These are phyloP conservation scores for honey bee (Apis mellifera) DNA, from an alignment of 1,140 invertebrate species.

Conservation along the genomic window Amel_HAv3.1 CM009931.2:5378001-5378500, in stretches of 20 bases:
- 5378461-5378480: background rate
- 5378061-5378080: background rate
- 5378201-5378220: background rate
- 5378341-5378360: background rate
- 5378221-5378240: background rate
- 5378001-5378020: background rate
- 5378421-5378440: background rate
- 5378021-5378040: background rate
- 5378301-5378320: background rate
- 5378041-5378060: background rate
- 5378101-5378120: background rate
- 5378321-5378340: background rate
- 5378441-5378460: background rate
- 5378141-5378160: background rate
- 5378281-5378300: background rate
- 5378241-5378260: background rate
- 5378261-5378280: background rate
- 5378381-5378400: background rate
- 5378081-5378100: background rate
- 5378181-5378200: background rate
- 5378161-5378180: background rate
- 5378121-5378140: background rate
- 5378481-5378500: constrained; percentile 47
- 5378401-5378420: background rate
- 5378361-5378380: background rate